phyloP scores from a whole-genome alignment of 2,888 invertebrate species.

The Sturmia bella region DNA sequence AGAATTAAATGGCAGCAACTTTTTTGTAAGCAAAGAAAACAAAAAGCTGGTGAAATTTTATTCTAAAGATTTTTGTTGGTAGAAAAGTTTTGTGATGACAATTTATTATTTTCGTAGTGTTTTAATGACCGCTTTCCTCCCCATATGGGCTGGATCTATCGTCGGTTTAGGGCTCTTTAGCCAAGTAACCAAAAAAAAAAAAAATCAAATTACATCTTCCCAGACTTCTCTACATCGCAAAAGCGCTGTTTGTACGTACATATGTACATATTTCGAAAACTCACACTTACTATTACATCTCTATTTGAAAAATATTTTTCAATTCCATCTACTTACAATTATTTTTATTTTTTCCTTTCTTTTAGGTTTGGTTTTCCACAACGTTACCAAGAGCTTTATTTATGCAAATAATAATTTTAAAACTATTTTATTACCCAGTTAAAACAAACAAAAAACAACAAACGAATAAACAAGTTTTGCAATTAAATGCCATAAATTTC shows the following conservation, averaged over 20 bases:
- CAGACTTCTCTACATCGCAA: too few species aligned
- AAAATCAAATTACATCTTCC: too few species aligned
- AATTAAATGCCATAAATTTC: slow-evolving; percentile 40
- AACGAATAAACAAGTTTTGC: slow-evolving; percentile 51
- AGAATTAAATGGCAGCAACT: too few species aligned
- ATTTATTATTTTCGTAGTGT: too few species aligned
- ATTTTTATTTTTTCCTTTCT: background rate
- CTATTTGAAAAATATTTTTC: slow-evolving; percentile 8
- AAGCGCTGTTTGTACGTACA: background rate
- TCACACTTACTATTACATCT: background rate
- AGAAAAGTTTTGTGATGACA: too few species aligned
- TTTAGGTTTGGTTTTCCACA: slow-evolving; percentile 40
- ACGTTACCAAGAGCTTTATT: slow-evolving; percentile 34
- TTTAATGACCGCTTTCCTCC: too few species aligned
- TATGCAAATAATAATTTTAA: slow-evolving; percentile 54
- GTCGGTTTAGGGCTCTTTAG: too few species aligned
- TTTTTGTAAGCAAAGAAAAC: too few species aligned
- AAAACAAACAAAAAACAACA: slow-evolving; percentile 6
- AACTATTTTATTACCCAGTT: slow-evolving; percentile 50
- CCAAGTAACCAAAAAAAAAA: too few species aligned
- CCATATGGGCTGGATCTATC: too few species aligned
- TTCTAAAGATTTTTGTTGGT: too few species aligned
- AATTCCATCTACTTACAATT: background rate
- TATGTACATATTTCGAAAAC: background rate
- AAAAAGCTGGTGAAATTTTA: too few species aligned